These are phyloP conservation scores for Pempheris klunzingeri DNA, from an alignment of 2,797 vertebrate species.

Conservation along the genomic window DNA sequence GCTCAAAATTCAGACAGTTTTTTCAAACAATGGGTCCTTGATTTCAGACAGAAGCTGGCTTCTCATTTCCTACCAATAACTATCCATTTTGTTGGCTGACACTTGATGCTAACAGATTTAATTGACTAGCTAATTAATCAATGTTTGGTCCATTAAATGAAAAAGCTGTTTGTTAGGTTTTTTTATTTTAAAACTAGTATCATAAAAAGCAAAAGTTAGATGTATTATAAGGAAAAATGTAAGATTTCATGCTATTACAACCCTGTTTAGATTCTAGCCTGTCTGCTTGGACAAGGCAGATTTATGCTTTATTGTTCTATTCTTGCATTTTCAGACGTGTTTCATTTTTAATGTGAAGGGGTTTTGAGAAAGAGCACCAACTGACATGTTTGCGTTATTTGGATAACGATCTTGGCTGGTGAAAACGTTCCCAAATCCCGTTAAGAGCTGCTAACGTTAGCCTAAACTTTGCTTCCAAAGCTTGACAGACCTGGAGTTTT, in stretches of 20 bases:
- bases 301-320: background rate
- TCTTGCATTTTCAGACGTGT: background rate
- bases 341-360: background rate
- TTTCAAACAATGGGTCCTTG: background rate
- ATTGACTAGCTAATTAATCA: background rate
- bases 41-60: background rate
- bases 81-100: background rate
- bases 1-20: background rate
- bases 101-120: background rate
- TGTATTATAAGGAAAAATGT: background rate
- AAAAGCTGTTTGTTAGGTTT: background rate
- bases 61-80: background rate
- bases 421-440: background rate
- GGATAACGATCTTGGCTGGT: background rate
- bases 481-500: slow-evolving; percentile 3
- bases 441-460: background rate
- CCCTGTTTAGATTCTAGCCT: background rate
- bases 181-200: background rate
- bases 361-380: background rate
- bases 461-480: background rate
- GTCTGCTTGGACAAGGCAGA: background rate
- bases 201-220: no score
- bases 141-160: background rate
- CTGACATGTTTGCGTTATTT: background rate
- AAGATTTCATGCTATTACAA: background rate